Conservation (phyloP, 1,140 invertebrate species). For the Pteromalus puparum region DNA sequence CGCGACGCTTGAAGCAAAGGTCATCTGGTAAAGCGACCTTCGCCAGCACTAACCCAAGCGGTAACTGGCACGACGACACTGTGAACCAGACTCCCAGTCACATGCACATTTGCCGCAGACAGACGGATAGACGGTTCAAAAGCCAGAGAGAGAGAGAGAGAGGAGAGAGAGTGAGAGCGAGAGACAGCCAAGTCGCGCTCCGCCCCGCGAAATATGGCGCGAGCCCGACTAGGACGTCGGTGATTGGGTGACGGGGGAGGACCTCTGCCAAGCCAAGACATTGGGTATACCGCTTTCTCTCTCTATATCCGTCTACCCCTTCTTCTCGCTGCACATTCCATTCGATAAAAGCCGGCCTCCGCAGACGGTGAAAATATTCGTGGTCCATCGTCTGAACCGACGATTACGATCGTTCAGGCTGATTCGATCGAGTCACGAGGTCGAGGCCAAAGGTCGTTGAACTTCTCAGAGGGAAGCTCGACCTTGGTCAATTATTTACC, state of each 20-base stretch:
- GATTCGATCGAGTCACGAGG: neutral
- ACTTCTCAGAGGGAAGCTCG: neutral
- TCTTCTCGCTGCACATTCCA: constrained; percentile 10
- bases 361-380: neutral
- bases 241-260: constrained; percentile 74
- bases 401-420: neutral
- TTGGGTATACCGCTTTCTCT: constrained; percentile 67
- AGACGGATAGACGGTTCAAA: constrained; percentile 30
- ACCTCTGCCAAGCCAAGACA: constrained; percentile 72
- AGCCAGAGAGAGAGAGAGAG: constrained; percentile 35
- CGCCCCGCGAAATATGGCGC: constrained; percentile 75
- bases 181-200: constrained; percentile 60
- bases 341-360: constrained; percentile 1
- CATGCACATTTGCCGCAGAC: neutral
- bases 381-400: neutral
- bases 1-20: neutral
- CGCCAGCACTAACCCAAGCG: too few relatives aligned
- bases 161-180: too few relatives aligned
- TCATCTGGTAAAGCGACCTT: neutral
- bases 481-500: neutral
- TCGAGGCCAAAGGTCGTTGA: neutral
- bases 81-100: neutral
- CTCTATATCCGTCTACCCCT: constrained; percentile 36
- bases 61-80: neutral
- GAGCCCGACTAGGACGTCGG: constrained; percentile 69